phyloP scores from a whole-genome alignment of 2,113 vertebrate genomes.

The Cricetomys ansorgei region DNA sequence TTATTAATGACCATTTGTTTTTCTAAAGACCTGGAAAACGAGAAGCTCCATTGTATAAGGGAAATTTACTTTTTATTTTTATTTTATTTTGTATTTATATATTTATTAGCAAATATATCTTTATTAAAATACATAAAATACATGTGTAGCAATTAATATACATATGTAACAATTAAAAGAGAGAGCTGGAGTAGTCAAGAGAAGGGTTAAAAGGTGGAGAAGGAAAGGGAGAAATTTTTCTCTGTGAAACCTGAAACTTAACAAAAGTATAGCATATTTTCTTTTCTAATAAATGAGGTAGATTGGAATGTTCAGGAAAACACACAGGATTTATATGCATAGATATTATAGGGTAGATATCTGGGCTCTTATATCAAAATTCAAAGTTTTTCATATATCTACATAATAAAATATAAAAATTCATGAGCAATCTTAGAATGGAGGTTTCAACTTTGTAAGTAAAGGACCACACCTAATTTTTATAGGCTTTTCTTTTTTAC shows the following conservation, averaged over 20 bases:
- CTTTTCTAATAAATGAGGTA: background rate
- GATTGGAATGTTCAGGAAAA: background rate
- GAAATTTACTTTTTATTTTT: background rate
- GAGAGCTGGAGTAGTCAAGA: background rate
- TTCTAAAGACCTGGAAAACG: background rate
- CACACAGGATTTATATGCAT: background rate
- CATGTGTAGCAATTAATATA: no score
- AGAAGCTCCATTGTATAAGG: background rate
- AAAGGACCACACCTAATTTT: background rate
- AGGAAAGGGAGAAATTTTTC: background rate
- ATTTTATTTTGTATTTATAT: background rate
- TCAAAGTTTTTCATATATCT: background rate
- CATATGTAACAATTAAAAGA: background rate
- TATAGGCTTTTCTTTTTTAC: background rate
- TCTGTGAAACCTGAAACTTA: background rate
- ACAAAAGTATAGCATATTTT: background rate
- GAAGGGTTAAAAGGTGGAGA: no score
- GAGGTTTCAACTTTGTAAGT: background rate
- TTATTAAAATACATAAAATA: background rate
- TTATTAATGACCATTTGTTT: background rate
- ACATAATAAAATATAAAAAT: background rate
- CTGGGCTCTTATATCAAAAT: background rate
- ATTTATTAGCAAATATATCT: background rate
- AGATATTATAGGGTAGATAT: background rate
- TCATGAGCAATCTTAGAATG: background rate